Evolutionary conservation across 2,797 vertebrate genomes (phyloP).

Genomic region (Clarias pachynema): DNA sequence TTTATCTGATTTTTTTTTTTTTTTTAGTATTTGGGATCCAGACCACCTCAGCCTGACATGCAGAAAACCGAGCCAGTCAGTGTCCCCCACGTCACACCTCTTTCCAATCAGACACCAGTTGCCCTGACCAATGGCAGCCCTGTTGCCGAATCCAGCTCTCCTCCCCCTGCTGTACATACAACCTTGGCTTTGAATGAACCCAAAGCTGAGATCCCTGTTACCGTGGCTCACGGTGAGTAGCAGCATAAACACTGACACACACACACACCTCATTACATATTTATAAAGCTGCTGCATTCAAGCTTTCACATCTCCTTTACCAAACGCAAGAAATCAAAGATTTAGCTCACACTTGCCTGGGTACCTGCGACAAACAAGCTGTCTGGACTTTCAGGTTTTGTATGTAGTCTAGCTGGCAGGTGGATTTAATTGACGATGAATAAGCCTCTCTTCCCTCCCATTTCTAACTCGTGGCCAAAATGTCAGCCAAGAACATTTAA

Average conservation of each 20-base stretch:
- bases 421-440: not conserved
- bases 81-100: constrained; percentile 78
- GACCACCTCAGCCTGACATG: constrained; percentile 75
- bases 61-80: constrained; percentile 86
- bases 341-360: not conserved
- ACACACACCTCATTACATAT: no score
- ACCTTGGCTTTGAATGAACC: constrained; percentile 69
- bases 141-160: constrained; percentile 67
- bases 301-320: not conserved
- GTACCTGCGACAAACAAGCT: not conserved
- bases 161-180: constrained; percentile 59
- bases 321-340: not conserved
- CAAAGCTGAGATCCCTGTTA: constrained; percentile 76
- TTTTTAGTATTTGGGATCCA: constrained; percentile 87
- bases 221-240: constrained; percentile 71
- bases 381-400: not conserved
- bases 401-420: not conserved
- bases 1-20: constrained; percentile 70
- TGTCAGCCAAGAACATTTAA: not conserved
- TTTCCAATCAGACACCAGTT: constrained; percentile 69
- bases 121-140: constrained; percentile 61
- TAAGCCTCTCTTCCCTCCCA: not conserved
- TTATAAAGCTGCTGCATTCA: not conserved
- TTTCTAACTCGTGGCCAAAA: not conserved
- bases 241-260: not conserved